phyloP scores from a whole-genome alignment of 2,888 invertebrate genomes.

The Epistrophella euchroma region DNA sequence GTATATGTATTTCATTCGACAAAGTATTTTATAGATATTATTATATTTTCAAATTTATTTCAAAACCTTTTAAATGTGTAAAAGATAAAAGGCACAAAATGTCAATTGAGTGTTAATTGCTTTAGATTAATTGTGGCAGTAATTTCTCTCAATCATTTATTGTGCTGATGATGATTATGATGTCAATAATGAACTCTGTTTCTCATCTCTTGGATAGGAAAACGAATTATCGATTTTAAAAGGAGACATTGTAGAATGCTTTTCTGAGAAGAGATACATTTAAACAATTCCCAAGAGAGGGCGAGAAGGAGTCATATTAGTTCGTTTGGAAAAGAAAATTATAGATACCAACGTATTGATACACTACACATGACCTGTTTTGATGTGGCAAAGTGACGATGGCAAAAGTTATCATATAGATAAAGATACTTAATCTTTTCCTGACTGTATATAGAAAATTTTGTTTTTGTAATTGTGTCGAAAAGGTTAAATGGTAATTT shows the following conservation, averaged over 20 bases:
- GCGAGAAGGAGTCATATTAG: not conserved
- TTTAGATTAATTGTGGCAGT: slow-evolving; percentile 44
- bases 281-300: not conserved
- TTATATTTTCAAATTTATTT: slow-evolving; percentile 25
- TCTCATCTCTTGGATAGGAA: not conserved
- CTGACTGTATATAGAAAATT: not conserved
- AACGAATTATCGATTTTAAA: slow-evolving; percentile 20
- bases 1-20: not conserved
- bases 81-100: slow-evolving; percentile 43
- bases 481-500: slow-evolving; percentile 23
- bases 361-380: not conserved
- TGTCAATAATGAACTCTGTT: not conserved
- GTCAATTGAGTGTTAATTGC: slow-evolving; percentile 69
- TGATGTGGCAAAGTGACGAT: slow-evolving; percentile 23
- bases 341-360: not conserved
- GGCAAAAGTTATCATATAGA: slow-evolving; percentile 21
- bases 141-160: slow-evolving; percentile 3
- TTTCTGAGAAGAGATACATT: not conserved
- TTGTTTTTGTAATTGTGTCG: not conserved
- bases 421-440: slow-evolving; percentile 29
- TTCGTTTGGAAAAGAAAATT: not conserved
- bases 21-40: slow-evolving; percentile 2
- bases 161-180: not conserved
- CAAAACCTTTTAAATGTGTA: slow-evolving; percentile 4
- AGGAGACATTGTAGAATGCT: not conserved